Evolutionary conservation across 2,797 vertebrate genomes (phyloP), one percentile per base, ranked within the genome.

Genomic region (Bufotes viridis): DNA sequence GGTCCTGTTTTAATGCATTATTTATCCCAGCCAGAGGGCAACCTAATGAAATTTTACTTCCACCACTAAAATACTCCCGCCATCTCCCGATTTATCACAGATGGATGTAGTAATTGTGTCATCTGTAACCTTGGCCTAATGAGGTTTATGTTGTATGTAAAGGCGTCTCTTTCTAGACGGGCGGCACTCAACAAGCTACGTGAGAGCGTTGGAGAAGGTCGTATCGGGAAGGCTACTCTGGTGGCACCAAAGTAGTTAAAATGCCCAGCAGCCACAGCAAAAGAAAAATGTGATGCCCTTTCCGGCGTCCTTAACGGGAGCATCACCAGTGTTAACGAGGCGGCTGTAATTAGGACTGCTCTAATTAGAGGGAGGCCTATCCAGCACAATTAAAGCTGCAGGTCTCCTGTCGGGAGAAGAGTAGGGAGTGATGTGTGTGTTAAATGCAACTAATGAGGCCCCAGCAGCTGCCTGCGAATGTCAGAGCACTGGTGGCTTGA

Each of bases 371-470:
- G 84, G 80, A 79, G 85, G 88, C 63, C 88, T 78, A 83, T 87
- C 84, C 83, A 87, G 85, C 88, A 87, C 88, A 89, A 89, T 89
- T 89, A 89, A 89, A 87, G 85, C 85, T 86, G 88, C 88, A 89
- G 88, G 88, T 89, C 74, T 87, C 88, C 88, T 79, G 88, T 87
- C 53, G 81, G 85, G 85, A 86, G 84, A 76, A 34, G 85, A 83
- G 74, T 81, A 72, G 80, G 84, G 84, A 89, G 80, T 87, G 88
- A 87, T 89, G 85, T 87, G 88, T 87, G 74, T 83, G 88, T 85
- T 89, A 89, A 89, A 87, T 89, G 88, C 80, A 83, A 87, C 88
- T 89, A 89, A 89, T 89, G 88, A 89, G 88, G 80, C 74, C 87
- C 85, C 84, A 74, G 80, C 84, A 87, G 84, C 81, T 11, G 80